These are phyloP conservation scores for Mythimna lalbum DNA, from an alignment of 2,888 invertebrate genomes.

Conservation along the genomic window DNA sequence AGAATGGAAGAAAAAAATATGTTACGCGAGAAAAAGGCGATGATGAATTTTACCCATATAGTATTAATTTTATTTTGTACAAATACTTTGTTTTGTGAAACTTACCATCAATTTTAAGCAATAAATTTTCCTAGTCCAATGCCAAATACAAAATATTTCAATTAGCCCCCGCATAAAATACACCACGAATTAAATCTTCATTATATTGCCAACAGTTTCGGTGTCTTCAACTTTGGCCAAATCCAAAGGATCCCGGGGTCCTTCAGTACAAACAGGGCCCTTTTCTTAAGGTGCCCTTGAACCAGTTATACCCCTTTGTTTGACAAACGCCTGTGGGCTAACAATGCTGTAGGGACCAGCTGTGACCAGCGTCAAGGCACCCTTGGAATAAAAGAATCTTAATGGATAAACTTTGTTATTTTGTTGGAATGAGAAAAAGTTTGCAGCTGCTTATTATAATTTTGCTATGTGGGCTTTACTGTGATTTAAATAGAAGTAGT, in stretches of 20 bases:
- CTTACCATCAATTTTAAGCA: background rate
- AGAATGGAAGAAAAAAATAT: too few species aligned
- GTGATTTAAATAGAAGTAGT: background rate
- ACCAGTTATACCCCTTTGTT: conserved; percentile 52
- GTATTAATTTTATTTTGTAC: too few species aligned
- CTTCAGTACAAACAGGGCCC: conserved; percentile 27
- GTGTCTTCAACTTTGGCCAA: conserved; percentile 29
- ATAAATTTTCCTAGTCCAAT: background rate
- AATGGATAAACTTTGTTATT: conserved; percentile 41
- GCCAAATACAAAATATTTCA: conserved; percentile 23
- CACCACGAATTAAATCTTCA: conserved; percentile 39
- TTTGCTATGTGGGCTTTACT: background rate
- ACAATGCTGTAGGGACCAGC: conserved; percentile 47
- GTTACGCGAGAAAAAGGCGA: too few species aligned
- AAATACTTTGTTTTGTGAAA: background rate
- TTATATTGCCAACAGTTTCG: conserved; percentile 10
- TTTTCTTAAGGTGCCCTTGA: conserved; percentile 48
- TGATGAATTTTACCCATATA: too few species aligned
- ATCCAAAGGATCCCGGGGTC: conserved; percentile 24
- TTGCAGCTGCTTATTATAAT: conserved; percentile 10
- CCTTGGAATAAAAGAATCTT: conserved; percentile 45
- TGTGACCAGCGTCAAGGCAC: conserved; percentile 45
- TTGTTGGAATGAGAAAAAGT: conserved; percentile 11
- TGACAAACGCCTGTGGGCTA: conserved; percentile 39
- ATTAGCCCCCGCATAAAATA: conserved; percentile 28